Base-by-base conservation (phyloP, 2,113 vertebrate species). In the Apaloderma vittatum region DNA sequence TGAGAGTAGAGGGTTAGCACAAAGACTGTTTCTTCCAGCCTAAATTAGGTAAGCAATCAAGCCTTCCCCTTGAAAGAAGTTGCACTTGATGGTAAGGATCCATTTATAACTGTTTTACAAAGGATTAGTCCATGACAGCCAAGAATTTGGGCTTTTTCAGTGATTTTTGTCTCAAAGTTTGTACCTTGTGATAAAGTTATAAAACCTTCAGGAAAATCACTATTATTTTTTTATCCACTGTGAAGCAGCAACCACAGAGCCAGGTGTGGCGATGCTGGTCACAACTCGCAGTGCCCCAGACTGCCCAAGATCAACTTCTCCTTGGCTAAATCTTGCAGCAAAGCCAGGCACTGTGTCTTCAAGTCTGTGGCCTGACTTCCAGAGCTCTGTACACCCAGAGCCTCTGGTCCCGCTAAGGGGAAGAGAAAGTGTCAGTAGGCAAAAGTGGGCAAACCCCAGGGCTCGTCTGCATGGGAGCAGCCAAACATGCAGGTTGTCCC, bases 361-460 rank as follows among this genome's bases (percentile, higher is more conserved):
- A 30, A 15, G 20, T 1, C 37, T 71, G 32, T 43, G 36, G 14
- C 12, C 40, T 52, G 62, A 4, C 45, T 36, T 68, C n/a, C 54
- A 58, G 54, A n/a, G n/a, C 46, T 66, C 23, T 37, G 27, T 34
- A 15, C 32, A 3, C 5, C 19, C 62, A 55, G 43, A 29, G 7
- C 24, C 9, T 14, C 51, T 67, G 63, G 3, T 54, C 11, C 15
- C 22, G 16, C 30, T 10, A 1, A 12, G n/a, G 29, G 36, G 11
- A 55, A 24, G 20, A 40, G 34, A 22, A 0, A 0, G 3, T 20
- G 6, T 9, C 19, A 37, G 48, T 1, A 46, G 34, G 21, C 22
- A 46, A 11, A 80, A 10, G 19, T 6, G 11, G 54, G 5, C 0
- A 4, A 52, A 16, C 19, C 67, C 24, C 34, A 23, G 29, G 37